A percentile compares a stretch with the other conserved stretches of the same genome.
phyloP scores from a whole-genome alignment of 2,113 vertebrate genomes.

The Gymnobelideus leadbeateri region DNA sequence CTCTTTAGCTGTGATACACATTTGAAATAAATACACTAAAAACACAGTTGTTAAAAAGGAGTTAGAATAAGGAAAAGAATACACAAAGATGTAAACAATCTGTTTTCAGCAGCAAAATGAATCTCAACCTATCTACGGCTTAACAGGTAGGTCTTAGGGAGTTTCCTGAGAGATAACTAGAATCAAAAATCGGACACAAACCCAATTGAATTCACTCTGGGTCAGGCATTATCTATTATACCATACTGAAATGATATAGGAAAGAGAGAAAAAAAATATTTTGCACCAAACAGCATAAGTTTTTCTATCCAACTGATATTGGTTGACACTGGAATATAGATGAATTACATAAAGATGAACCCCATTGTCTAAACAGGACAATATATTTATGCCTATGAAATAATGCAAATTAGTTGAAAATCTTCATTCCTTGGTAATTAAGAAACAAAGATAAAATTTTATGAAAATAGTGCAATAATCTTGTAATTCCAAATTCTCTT shows the following conservation, averaged over 20 bases:
- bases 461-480: neutral
- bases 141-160: neutral
- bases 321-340: neutral
- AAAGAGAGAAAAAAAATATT: neutral
- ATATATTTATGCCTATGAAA: neutral
- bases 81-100: neutral
- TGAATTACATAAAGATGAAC: neutral
- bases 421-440: neutral
- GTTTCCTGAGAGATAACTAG: neutral
- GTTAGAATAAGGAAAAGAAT: neutral
- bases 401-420: neutral
- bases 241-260: neutral
- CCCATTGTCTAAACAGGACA: neutral
- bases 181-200: neutral
- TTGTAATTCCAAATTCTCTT: neutral
- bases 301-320: neutral
- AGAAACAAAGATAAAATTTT: neutral
- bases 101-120: neutral
- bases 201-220: neutral
- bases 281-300: neutral
- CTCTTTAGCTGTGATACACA: neutral
- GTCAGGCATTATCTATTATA: neutral
- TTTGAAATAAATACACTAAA: neutral
- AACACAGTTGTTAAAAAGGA: neutral
- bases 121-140: neutral